Evolutionary conservation across 2,888 invertebrate species (phyloP).

Genomic region (Villa cingulata): DNA sequence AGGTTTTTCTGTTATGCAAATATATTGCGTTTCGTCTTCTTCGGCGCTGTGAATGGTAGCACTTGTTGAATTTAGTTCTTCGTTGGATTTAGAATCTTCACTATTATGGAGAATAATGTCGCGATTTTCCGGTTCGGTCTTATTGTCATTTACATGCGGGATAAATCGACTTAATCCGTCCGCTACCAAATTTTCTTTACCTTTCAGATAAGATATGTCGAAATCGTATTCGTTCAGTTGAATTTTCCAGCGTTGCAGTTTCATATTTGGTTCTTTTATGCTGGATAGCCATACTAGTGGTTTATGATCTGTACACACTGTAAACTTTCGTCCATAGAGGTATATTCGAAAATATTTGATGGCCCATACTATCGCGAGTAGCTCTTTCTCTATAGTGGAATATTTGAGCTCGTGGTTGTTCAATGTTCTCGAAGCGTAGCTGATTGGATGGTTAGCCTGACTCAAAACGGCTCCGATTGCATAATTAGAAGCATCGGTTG

Average conservation of each 20-base stretch:
- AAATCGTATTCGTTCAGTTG: neutral
- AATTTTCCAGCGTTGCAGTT: neutral
- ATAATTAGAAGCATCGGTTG: constrained; percentile 20
- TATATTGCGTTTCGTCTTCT: too few species aligned
- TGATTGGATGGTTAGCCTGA: constrained; percentile 19
- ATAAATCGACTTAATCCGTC: too few species aligned
- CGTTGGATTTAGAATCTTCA: too few species aligned
- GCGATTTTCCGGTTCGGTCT: too few species aligned
- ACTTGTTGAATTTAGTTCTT: too few species aligned
- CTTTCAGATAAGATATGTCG: neutral
- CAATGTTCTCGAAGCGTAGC: constrained; percentile 19
- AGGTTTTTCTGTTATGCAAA: too few species aligned
- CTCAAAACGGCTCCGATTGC: constrained; percentile 19
- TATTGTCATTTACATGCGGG: too few species aligned
- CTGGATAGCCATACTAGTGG: neutral
- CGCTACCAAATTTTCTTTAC: neutral
- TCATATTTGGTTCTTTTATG: neutral
- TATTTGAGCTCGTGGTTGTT: constrained; percentile 17
- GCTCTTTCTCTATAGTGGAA: constrained; percentile 18
- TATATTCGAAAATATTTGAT: constrained; percentile 20
- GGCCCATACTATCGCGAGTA: constrained; percentile 12
- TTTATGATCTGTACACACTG: neutral
- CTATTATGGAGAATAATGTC: too few species aligned
- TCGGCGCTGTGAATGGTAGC: too few species aligned
- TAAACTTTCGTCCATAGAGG: constrained; percentile 16